phyloP scores from a whole-genome alignment of 2,888 invertebrate species.

The Chaetoderma sp. region DNA sequence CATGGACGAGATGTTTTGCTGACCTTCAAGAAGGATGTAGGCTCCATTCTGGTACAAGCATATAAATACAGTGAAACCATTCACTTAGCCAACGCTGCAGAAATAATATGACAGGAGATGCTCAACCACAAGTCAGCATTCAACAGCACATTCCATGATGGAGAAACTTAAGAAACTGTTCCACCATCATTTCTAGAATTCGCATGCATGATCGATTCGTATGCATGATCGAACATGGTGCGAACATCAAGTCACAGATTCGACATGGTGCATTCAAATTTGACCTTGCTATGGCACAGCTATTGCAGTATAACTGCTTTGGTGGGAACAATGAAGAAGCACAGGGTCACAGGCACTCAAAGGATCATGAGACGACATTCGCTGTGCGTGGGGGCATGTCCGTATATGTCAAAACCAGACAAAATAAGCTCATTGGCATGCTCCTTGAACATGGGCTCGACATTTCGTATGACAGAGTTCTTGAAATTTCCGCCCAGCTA shows the following conservation, averaged over 20 bases:
- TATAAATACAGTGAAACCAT: conserved; percentile 12
- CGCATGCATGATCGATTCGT: background rate
- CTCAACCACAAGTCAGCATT: background rate
- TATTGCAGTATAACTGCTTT: too few species aligned
- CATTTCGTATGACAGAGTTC: too few species aligned
- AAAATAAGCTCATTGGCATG: background rate
- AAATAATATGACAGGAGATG: conserved; percentile 12
- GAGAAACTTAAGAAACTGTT: background rate
- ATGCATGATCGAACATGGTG: too few species aligned
- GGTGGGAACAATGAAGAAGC: too few species aligned
- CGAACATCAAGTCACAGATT: background rate
- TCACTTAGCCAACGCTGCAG: conserved; percentile 13
- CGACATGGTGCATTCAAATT: background rate
- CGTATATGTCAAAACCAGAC: background rate
- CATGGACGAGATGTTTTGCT: conserved; percentile 12
- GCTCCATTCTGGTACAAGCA: conserved; percentile 11
- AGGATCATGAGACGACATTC: background rate
- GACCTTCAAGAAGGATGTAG: conserved; percentile 5
- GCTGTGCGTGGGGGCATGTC: background rate
- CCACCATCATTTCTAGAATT: conserved; percentile 6
- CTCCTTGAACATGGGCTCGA: background rate
- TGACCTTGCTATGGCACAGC: background rate
- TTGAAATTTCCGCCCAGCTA: too few species aligned
- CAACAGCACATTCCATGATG: conserved; percentile 12
- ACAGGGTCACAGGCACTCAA: background rate